Evolutionary conservation across 2,113 vertebrate genomes (phyloP), one percentile per base, ranked within the genome.

Genomic region (Ceratotherium simum): DNA sequence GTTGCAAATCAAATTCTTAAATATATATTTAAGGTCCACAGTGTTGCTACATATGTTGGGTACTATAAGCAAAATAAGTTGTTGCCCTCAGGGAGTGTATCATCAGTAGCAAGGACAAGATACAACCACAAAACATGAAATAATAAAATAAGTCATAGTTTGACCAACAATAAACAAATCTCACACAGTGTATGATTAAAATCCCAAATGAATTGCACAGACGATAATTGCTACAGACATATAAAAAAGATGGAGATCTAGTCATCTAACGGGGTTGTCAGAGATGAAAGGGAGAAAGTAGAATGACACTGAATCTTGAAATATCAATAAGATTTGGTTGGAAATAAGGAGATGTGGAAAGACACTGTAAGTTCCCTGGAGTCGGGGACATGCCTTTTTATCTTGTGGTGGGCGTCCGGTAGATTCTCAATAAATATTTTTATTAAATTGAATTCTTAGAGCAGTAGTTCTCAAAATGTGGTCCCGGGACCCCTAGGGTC

Each of bases 371-470:
- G 51, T 84, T 64, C 60, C 69, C 84, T 58, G 33, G 58, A 72
- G 54, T 2, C 13, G 20, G 20, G 18, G 54, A 58, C 4, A 5
- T 64, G 14, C 42, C 56, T 83, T 67, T 65, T 73, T 65, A 62
- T 86, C 17, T 96, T 70, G 12, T 27, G 20, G 13, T 83, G 27
- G 23, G 27, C 5, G 54, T 92, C 31, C 29, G 79, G 18, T 73
- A 87, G 54, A 31, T 75, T 72, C 42, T 91, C 76, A 88, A 54
- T 48, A 29, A 48, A 62, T 91, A 70, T 60, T 56, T 76, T 72
- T 69, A 67, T 51, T 78, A 16, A 33, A 80, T 58, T 91, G 73
- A 82, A 88, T 92, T 96, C 27, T 88, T 76, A 94, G 64, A 91
- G 42, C 2, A 18, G 13, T 58, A 65, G 20, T 83, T 87, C 46